Percentiles rank a stretch among this genome's conserved stretches.
These are phyloP conservation scores for Apantesis nais DNA, from an alignment of 2,888 invertebrate species.

Conservation along the genomic window DNA sequence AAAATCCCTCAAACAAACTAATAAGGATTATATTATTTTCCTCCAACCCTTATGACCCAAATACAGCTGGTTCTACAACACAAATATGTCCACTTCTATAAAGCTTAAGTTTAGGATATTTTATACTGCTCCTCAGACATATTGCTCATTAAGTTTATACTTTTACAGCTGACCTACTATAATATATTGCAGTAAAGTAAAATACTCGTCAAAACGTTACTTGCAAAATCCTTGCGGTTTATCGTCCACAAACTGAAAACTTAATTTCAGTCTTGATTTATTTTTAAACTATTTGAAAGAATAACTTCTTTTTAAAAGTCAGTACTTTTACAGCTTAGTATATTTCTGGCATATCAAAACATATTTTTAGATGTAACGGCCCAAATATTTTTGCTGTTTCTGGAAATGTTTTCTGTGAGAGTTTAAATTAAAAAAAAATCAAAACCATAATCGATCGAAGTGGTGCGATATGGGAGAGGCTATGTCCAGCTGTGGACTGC, in stretches of 20 bases:
- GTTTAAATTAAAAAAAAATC: no score
- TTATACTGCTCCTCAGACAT: slow-evolving; percentile 21
- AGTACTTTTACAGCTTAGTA: background rate
- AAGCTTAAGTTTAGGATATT: slow-evolving; percentile 26
- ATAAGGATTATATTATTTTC: slow-evolving; percentile 13
- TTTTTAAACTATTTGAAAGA: background rate
- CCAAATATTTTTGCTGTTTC: background rate
- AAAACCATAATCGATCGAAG: no score
- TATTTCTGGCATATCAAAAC: no score
- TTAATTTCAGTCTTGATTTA: background rate
- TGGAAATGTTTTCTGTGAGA: no score
- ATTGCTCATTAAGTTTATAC: slow-evolving; percentile 27
- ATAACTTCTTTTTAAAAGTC: background rate
- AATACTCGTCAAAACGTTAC: slow-evolving; percentile 45
- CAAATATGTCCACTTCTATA: slow-evolving; percentile 15
- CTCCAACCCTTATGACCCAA: slow-evolving; percentile 11
- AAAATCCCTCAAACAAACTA: slow-evolving; percentile 9
- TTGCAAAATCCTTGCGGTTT: slow-evolving; percentile 59
- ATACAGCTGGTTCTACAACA: slow-evolving; percentile 4
- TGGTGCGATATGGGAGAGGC: no score
- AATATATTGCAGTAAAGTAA: slow-evolving; percentile 28
- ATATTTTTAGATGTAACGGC: no score
- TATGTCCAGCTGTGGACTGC: no score
- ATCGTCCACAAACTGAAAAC: slow-evolving; percentile 38
- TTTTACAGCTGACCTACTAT: slow-evolving; percentile 27